Evolutionary conservation across 2,113 vertebrate genomes (phyloP), one percentile per base, ranked within the genome.

Genomic region (Cepphus grylle): DNA sequence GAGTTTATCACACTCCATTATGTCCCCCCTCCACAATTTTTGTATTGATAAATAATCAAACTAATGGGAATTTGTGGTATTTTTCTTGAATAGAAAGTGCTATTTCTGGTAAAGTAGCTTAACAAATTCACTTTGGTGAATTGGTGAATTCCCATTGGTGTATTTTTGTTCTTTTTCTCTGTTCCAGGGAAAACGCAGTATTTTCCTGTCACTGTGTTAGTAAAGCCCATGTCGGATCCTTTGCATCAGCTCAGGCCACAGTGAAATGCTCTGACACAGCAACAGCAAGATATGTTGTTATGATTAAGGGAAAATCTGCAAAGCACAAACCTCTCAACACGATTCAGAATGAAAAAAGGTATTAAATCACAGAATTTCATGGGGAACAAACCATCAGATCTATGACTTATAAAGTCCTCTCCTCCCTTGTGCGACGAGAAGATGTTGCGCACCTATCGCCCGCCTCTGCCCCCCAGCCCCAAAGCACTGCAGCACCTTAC

Each of bases 401-500:
- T 30, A 42, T 45, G 49, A 29, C 58, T 43, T 81, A 22, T 1
- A 8, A 65, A n/a, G 42, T 27, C 29, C 32, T 69, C 8, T 17
- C 34, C 14, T 21, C 63, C 40, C 43, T 12, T 63, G 50, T 77
- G 67, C n/a, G 62, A 11, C 8, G 43, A 43, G 76, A 47, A 66
- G 66, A 49, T 32, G 71, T 32, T 86, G 61, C 4, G 2, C 45
- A 56, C 45, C n/a, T 36, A 50, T 56, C 4, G 10, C 42, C 42
- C 11, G 0, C 4, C 66, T 21, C 80, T 55, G 42, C 34, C 42
- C 53, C 53, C 20, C 58, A 69, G 19, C 22, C 74, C 71, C 42
- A 86, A 36, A 77, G 73, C 26, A n/a, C 15, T 14, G 16, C 67
- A 71, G n/a, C 50, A 27, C 85, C 98, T 97, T 97, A 99, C 99